Base-by-base conservation (phyloP, 1,140 invertebrate species). In the Tetramorium alpestre region DNA sequence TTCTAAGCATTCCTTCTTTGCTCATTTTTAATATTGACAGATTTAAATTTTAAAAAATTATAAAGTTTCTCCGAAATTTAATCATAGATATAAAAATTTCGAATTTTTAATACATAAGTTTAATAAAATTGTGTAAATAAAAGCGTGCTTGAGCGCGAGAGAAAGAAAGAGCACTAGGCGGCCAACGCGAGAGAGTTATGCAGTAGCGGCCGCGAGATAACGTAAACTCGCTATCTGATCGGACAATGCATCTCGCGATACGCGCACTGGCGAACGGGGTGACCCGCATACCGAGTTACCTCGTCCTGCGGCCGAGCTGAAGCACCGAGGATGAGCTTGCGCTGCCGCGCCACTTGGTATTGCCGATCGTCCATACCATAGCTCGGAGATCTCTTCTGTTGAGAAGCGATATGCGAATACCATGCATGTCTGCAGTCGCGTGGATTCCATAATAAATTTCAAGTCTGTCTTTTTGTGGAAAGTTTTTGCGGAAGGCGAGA, bases 181-280 rank as follows among this genome's bases (percentile, higher is more conserved):
- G 25, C 16, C 56, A 82, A 38, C 86, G 85, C 58, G 76, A 87
- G 80, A 87, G 80, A 91, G 78, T 91, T 92, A 91, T 91, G 77
- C 73, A 86, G 88, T 91, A 91, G 86, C 86, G 81, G 81, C 41
- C 78, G 60, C 73, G 62, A 91, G 90, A 91, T 92, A 92, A 87
- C 88, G 81, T 88, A 90, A 92, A 92, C 75, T 88, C 76, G 84
- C 85, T 89, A 90, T 92, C 90, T 87, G 91, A 91, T 91, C 65
- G 54, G 62, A 87, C 76, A 89, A 90, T 82, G 84, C 80, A 80
- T 89, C 86, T 69, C 76, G 67, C 82, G 81, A 91, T 91, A 89
- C 84, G 85, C 88, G 75, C 72, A 85, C 85, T 88, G 54, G 82
- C 81, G 76, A 89, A 91, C 85, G 85, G 70, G 85, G 87, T 89